Percentiles rank a stretch among this genome's conserved stretches.
Conservation (phyloP, 2,113 vertebrate species). For the Origma solitaria region DNA sequence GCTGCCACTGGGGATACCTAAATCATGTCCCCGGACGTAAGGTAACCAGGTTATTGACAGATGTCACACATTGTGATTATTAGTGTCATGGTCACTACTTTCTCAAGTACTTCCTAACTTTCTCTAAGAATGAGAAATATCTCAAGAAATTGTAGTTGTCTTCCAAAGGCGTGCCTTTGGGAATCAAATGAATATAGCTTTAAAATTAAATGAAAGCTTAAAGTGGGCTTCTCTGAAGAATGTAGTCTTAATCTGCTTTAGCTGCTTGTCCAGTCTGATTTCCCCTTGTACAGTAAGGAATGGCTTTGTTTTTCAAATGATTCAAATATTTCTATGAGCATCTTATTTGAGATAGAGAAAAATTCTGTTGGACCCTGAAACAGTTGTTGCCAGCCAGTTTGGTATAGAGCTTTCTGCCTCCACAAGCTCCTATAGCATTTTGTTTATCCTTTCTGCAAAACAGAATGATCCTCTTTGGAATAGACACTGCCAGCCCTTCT, state of each 20-base stretch:
- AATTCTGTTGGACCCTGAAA: not conserved
- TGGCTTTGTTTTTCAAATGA: not conserved
- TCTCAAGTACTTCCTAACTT: not conserved
- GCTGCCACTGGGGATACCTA: not conserved
- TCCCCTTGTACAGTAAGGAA: not conserved
- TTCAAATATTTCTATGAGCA: not conserved
- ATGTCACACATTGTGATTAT: not conserved
- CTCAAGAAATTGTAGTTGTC: not conserved
- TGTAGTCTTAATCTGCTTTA: not conserved
- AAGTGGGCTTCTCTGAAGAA: not conserved
- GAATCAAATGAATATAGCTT: not conserved
- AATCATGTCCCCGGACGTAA: not conserved
- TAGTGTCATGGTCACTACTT: not conserved
- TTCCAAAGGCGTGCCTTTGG: not conserved
- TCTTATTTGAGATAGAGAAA: not conserved
- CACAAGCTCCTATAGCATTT: not conserved
- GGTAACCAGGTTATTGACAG: not conserved
- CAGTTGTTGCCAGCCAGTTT: not conserved
- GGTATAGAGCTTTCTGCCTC: not conserved
- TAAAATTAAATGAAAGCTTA: not conserved
- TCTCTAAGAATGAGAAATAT: not conserved
- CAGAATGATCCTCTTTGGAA: not conserved
- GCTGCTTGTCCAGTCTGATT: not conserved
- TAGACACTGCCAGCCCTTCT: not conserved
- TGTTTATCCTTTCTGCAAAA: slow-evolving; percentile 11